Evolutionary conservation across 2,113 vertebrate species (phyloP).

Genomic region (Fukomys damarensis): DNA sequence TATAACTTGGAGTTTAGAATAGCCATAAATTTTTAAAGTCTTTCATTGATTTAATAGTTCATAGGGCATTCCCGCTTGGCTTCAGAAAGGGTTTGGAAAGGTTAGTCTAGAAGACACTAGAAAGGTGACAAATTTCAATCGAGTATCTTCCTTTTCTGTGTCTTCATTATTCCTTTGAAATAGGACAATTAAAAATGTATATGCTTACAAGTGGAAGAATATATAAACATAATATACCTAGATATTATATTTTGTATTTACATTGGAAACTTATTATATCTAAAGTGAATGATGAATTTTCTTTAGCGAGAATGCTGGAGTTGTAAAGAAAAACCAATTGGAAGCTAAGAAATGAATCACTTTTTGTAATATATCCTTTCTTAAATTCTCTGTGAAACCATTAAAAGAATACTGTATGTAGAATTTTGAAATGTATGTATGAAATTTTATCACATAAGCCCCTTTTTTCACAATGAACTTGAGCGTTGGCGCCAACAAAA

Average conservation of each 20-base stretch:
- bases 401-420: background rate
- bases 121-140: conserved; percentile 4
- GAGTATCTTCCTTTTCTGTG: background rate
- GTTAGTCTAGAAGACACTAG: too few species aligned
- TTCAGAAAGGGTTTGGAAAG: background rate
- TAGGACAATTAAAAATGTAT: background rate
- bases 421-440: background rate
- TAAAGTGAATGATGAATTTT: background rate
- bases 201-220: background rate
- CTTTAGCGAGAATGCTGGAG: background rate
- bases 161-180: conserved; percentile 9
- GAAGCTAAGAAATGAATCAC: background rate
- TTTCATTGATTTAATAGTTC: background rate
- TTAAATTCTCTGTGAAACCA: background rate
- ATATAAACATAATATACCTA: background rate
- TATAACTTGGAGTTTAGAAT: background rate
- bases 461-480: background rate
- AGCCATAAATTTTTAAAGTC: background rate
- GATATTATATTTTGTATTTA: conserved; percentile 37
- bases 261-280: background rate
- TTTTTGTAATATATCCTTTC: background rate
- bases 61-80: background rate
- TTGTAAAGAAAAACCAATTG: background rate
- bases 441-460: background rate
- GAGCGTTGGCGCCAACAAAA: background rate